Conservation (phyloP, 35 echinoderm and acorn worm species). For the Lytechinus pictus region DNA sequence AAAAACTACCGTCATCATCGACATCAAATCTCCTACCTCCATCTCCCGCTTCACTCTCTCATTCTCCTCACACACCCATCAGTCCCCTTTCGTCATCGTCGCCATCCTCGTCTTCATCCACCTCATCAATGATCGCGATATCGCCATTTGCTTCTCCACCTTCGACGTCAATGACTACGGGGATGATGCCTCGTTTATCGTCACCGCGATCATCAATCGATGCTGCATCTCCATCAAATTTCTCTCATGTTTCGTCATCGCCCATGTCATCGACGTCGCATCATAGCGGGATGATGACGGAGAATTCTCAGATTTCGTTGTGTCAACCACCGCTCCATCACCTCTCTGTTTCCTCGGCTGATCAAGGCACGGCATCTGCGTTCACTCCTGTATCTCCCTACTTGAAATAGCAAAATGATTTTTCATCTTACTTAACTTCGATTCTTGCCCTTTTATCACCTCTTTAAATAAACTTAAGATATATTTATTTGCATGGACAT, state of each 20-base stretch:
- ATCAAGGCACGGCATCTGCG: background rate
- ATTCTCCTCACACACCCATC: conserved; percentile 37
- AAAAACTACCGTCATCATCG: background rate
- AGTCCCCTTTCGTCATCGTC: conserved; percentile 31
- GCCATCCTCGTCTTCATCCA: conserved; percentile 1
- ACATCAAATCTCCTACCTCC: conserved; percentile 1
- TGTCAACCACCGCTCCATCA: conserved; percentile 8
- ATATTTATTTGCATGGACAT: background rate
- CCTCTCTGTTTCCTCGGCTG: background rate
- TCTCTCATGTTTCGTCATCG: conserved; percentile 1
- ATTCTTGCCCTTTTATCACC: conserved; percentile 17
- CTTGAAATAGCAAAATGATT: background rate
- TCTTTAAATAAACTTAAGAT: background rate
- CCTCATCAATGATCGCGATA: background rate
- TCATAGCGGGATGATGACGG: background rate
- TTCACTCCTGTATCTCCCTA: conserved; percentile 23
- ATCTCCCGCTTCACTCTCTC: background rate
- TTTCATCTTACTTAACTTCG: background rate
- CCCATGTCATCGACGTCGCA: conserved; percentile 12
- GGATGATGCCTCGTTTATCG: background rate
- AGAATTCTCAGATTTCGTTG: background rate
- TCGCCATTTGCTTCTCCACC: background rate
- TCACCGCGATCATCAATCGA: conserved; percentile 20
- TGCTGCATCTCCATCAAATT: background rate
- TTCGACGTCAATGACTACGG: conserved; percentile 8